Evolutionary conservation across 2,113 vertebrate species (phyloP).

Genomic region (Atherinomorus stipes): DNA sequence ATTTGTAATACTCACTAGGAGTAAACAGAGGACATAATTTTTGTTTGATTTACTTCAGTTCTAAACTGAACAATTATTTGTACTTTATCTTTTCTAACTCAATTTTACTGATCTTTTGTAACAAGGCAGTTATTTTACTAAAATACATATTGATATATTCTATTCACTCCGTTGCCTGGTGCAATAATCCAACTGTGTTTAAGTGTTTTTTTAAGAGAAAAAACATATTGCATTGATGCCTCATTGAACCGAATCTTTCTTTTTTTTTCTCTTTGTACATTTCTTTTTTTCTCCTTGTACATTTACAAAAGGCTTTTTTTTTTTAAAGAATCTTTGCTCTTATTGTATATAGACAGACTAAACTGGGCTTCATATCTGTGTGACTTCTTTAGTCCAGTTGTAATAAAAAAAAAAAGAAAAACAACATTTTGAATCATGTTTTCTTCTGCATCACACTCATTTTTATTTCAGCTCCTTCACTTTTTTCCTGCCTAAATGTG

Average conservation of each 20-base stretch:
- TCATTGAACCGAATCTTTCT: neutral
- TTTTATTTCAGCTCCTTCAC: neutral
- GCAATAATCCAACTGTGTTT: slow-evolving; percentile 55
- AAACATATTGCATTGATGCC: neutral
- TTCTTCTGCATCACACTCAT: slow-evolving; percentile 18
- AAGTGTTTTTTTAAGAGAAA: neutral
- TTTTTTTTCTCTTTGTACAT: slow-evolving; percentile 34
- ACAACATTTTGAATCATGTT: slow-evolving; percentile 12
- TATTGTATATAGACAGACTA: slow-evolving; percentile 61
- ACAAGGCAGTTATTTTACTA: slow-evolving; percentile 15
- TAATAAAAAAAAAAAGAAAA: slow-evolving; percentile 1
- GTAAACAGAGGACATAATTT: neutral
- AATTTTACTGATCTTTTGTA: slow-evolving; percentile 8
- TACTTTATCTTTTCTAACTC: neutral
- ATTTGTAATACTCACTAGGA: too few species aligned
- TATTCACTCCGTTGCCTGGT: slow-evolving; percentile 63
- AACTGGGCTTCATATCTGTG: slow-evolving; percentile 15
- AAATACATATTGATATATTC: slow-evolving; percentile 12
- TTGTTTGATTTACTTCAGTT: neutral
- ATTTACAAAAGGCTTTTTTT: slow-evolving; percentile 58
- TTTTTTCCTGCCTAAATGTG: slow-evolving; percentile 12
- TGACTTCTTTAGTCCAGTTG: slow-evolving; percentile 1
- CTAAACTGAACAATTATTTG: neutral
- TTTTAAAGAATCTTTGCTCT: slow-evolving; percentile 21
- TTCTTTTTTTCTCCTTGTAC: slow-evolving; percentile 37